Percentiles rank a stretch among this genome's conserved stretches.
Evolutionary conservation across 2,888 invertebrate species (phyloP).

Genomic region (Stramonita haemastoma): DNA sequence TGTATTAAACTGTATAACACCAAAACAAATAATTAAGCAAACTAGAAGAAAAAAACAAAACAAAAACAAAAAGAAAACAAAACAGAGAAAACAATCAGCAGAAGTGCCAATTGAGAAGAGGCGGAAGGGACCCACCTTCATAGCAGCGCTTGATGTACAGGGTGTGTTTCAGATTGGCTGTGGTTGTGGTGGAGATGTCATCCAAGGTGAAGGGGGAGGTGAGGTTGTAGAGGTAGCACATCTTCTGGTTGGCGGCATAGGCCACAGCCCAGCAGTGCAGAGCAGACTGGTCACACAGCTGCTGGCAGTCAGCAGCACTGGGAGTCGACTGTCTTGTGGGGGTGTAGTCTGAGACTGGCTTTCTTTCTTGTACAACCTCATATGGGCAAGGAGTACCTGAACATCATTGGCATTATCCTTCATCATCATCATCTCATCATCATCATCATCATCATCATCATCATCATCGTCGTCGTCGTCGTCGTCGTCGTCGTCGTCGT

Average conservation of each 20-base stretch:
- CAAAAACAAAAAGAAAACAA: background rate
- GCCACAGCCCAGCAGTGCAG: slow-evolving; percentile 34
- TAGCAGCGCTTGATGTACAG: slow-evolving; percentile 36
- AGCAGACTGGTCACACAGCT: background rate
- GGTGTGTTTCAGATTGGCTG: background rate
- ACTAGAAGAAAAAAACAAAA: background rate
- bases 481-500: too few relatives aligned
- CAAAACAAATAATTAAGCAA: background rate
- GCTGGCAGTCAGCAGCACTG: background rate
- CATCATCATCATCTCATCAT: too few relatives aligned
- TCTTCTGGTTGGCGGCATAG: background rate
- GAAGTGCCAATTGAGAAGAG: background rate
- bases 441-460: too few relatives aligned
- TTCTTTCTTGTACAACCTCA: background rate
- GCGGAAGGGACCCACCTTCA: background rate
- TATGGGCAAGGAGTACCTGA: slow-evolving; percentile 19
- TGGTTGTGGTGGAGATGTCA: background rate
- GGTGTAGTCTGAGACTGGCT: background rate
- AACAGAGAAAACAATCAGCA: background rate
- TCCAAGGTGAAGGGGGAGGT: slow-evolving; percentile 37
- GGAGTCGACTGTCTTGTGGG: background rate
- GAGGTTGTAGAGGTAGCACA: slow-evolving; percentile 9
- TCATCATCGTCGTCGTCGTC: too few relatives aligned
- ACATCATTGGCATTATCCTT: too few relatives aligned
- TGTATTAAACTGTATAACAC: background rate